Evolutionary conservation across 2,113 vertebrate genomes (phyloP).

Genomic region (Phycodurus eques): DNA sequence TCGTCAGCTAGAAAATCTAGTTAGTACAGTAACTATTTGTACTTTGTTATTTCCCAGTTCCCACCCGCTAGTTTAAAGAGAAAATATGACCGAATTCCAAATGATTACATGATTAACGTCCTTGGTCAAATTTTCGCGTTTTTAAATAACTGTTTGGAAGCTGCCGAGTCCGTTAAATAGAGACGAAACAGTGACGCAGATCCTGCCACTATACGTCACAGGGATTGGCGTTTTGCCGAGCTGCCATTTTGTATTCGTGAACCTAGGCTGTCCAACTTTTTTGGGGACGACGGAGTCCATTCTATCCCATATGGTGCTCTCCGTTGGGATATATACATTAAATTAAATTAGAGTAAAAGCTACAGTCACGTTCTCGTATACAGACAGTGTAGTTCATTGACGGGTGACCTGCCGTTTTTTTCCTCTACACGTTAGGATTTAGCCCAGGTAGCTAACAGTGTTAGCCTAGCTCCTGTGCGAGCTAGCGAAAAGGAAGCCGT

Average conservation of each 20-base stretch:
- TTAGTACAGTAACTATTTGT: neutral
- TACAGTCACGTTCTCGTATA: neutral
- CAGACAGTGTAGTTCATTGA: neutral
- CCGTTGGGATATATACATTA: neutral
- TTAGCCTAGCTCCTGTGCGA: slow-evolving; percentile 22
- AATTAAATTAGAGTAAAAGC: neutral
- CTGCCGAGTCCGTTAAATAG: fast-evolving
- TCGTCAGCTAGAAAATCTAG: neutral
- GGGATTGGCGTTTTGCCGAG: slow-evolving; percentile 18
- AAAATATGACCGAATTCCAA: neutral
- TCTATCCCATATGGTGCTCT: neutral
- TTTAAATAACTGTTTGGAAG: neutral
- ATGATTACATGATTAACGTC: neutral
- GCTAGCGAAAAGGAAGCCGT: slow-evolving; percentile 5
- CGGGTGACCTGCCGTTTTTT: neutral
- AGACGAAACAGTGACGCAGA: neutral
- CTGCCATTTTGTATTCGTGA: slow-evolving; percentile 64
- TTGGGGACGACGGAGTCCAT: neutral
- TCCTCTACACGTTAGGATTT: neutral
- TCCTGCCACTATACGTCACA: neutral
- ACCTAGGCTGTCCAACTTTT: slow-evolving; percentile 6
- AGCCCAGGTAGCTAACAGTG: slow-evolving; percentile 7
- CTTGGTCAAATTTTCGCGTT: neutral
- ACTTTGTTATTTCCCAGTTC: neutral
- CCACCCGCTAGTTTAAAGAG: neutral